These are phyloP conservation scores for Drosophila neutralis DNA, from an alignment of 2,888 invertebrate species.

Conservation along the genomic window DNA sequence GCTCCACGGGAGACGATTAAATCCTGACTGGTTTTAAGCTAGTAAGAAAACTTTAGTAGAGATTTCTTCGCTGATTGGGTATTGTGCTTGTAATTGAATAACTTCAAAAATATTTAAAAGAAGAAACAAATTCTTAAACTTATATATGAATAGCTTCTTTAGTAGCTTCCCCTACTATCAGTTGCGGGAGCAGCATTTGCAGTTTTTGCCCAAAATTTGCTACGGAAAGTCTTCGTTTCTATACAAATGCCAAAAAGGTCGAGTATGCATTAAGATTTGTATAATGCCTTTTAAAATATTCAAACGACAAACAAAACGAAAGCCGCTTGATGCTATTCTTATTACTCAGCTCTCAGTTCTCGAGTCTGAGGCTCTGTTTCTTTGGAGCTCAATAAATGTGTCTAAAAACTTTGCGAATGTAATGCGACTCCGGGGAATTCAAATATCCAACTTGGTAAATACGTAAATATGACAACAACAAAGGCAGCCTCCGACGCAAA, in stretches of 20 bases:
- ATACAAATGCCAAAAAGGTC: constrained; percentile 21
- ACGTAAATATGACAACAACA: constrained; percentile 55
- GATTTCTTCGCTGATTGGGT: background rate
- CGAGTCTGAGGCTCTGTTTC: constrained; percentile 27
- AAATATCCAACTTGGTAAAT: constrained; percentile 55
- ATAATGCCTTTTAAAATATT: constrained; percentile 55
- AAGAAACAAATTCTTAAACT: background rate
- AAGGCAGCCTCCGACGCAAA: constrained; percentile 32
- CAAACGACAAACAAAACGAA: constrained; percentile 33
- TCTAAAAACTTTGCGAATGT: constrained; percentile 55
- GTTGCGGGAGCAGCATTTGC: background rate
- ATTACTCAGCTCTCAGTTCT: constrained; percentile 10
- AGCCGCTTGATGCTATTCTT: constrained; percentile 31
- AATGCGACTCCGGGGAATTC: constrained; percentile 66
- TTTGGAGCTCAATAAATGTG: constrained; percentile 58
- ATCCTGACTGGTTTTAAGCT: background rate
- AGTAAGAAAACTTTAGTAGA: background rate
- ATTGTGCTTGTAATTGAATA: background rate
- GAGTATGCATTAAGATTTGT: constrained; percentile 53
- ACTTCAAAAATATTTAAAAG: background rate
- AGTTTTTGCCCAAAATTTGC: background rate
- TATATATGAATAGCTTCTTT: background rate
- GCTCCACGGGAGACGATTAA: background rate
- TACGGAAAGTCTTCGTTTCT: constrained; percentile 1
- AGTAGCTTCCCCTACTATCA: background rate